Base-by-base conservation (phyloP, 2,888 invertebrate species). In the Apeira syringaria region DNA sequence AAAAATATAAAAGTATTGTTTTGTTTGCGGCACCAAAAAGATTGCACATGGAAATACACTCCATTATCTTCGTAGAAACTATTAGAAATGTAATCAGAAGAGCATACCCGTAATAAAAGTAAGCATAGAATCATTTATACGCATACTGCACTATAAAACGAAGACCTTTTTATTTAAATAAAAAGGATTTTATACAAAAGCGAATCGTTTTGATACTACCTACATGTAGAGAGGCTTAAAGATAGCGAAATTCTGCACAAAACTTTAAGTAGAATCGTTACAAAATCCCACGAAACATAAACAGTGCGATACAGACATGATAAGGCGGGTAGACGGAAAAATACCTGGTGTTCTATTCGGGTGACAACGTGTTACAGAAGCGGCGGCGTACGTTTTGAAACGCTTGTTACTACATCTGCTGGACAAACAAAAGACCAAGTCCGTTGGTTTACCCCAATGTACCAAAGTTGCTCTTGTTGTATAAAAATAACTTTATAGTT, bases 261-360 rank as follows among this genome's bases (percentile, higher is more conserved):
- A 43, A 38, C 37, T 44, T 44, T 18, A 15, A 33, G 32, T 17
- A 27, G 22, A 29, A 34, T 24, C 40, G 38, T 42, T 46, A 24
- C 15, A 36, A 38, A 49, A 49, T 50, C 43, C 39, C 28, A 33
- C 10, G 27, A 20, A 50, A 48, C 47, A 47, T 48, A 52, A 52
- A 54, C 49, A 51, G 42, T 11, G 38, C 35, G 50, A 54, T 43
- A 53, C 45, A 40, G 32, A 44, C 18, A 18, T 52, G 54, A 63
- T 62, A 59, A 59, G 40, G 36, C 42, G 34, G 53, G 55, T 33
- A 55, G 57, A 55, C 50, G 55, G 45, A 54, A 56, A 53, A 62
- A 61, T 63, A 59, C 61, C 59, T 58, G 59, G 46, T 50, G 49
- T 40, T 31, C 45, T 45, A 22, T 10, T 7, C 31, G 11, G 11